Percentiles rank a stretch among this genome's conserved stretches.
phyloP scores from a whole-genome alignment of 2,888 invertebrate species.

The Conchocele bisecta region DNA sequence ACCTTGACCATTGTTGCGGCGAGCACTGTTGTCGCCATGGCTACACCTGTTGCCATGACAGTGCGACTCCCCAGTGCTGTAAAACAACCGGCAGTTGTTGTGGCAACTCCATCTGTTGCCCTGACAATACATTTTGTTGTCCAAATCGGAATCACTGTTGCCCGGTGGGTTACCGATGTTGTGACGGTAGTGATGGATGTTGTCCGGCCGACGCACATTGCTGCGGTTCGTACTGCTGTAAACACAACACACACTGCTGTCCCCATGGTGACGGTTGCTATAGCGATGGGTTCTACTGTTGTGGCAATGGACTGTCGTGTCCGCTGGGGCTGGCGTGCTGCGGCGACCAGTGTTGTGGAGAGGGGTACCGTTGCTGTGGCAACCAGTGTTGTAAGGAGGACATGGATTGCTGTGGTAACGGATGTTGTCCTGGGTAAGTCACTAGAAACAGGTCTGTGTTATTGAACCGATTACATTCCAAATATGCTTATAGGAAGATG shows the following conservation, averaged over 20 bases:
- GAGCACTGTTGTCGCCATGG: slow-evolving; percentile 49
- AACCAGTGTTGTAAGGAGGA: slow-evolving; percentile 24
- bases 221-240: slow-evolving; percentile 50
- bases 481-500: too few species aligned
- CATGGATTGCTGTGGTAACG: slow-evolving; percentile 22
- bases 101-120: slow-evolving; percentile 46
- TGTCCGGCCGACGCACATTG: slow-evolving; percentile 40
- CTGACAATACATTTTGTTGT: slow-evolving; percentile 40
- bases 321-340: slow-evolving; percentile 42
- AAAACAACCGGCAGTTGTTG: slow-evolving; percentile 40
- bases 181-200: slow-evolving; percentile 42
- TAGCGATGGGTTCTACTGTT: slow-evolving; percentile 42
- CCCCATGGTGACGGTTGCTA: slow-evolving; percentile 49
- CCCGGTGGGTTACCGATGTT: slow-evolving; percentile 38
- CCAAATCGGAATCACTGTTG: slow-evolving; percentile 50
- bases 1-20: slow-evolving; percentile 47
- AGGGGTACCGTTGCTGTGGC: slow-evolving; percentile 33
- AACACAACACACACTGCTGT: slow-evolving; percentile 41
- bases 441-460: too few species aligned
- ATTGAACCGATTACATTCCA: too few species aligned
- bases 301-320: slow-evolving; percentile 52
- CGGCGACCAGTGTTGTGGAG: slow-evolving; percentile 35
- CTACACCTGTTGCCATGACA: slow-evolving; percentile 52
- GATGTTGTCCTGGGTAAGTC: slow-evolving; percentile 36
- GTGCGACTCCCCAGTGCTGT: slow-evolving; percentile 44